A percentile compares a stretch with the other conserved stretches of the same genome.
These are phyloP conservation scores for Mesaphorura yosii DNA, from an alignment of 1,140 invertebrate genomes.

Conservation along the genomic window DNA sequence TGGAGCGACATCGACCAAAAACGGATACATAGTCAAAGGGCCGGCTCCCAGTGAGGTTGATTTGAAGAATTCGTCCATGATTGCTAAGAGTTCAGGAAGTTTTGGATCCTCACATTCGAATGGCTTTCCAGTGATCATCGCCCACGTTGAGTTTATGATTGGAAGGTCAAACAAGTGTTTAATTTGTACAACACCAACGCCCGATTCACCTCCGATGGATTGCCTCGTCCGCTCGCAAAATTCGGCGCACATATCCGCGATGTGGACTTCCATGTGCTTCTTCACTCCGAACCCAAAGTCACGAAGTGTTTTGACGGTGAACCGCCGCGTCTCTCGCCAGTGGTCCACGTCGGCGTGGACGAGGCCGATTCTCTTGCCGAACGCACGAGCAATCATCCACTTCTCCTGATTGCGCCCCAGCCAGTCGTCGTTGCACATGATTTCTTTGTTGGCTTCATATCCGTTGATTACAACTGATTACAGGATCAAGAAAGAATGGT, in stretches of 20 bases:
- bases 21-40: background rate
- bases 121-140: background rate
- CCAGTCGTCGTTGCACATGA: background rate
- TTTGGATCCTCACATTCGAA: conserved; percentile 8
- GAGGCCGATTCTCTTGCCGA: background rate
- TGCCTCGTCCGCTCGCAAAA: background rate
- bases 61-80: conserved; percentile 4
- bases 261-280: background rate
- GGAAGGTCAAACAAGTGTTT: background rate
- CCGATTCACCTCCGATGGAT: too few relatives aligned
- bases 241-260: background rate
- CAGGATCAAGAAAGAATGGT: too few relatives aligned
- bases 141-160: conserved; percentile 9
- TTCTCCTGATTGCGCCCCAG: background rate
- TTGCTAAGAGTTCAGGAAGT: background rate
- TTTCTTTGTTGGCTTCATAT: background rate
- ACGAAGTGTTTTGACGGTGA: background rate
- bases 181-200: background rate
- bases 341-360: background rate
- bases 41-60: background rate
- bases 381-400: background rate
- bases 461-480: background rate
- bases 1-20: background rate
- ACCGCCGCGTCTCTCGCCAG: background rate
- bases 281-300: background rate